These are phyloP conservation scores for Pandemis cinnamomeana DNA, from an alignment of 2,888 invertebrate genomes.

Conservation along the genomic window DNA sequence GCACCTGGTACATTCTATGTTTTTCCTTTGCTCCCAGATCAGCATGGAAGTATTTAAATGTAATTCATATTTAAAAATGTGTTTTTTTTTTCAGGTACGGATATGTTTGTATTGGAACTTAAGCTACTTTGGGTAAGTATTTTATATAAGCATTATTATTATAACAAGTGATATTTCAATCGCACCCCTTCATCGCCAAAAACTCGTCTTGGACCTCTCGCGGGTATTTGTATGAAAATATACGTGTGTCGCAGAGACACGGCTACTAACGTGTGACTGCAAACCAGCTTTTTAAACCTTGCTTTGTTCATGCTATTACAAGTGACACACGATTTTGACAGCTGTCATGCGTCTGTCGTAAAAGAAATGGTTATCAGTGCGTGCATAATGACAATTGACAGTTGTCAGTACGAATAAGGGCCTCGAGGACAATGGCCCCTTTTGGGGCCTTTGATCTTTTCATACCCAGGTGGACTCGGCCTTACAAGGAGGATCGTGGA, in stretches of 20 bases:
- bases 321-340: not conserved
- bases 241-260: too few species aligned
- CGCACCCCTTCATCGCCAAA: too few species aligned
- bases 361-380: conserved; percentile 11
- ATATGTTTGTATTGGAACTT: not conserved
- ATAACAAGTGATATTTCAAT: too few species aligned
- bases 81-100: not conserved
- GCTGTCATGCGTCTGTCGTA: not conserved
- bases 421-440: conserved; percentile 2
- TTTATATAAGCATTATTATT: not conserved
- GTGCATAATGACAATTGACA: conserved; percentile 57
- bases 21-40: too few species aligned
- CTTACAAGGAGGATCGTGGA: too few species aligned
- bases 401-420: conserved; percentile 48
- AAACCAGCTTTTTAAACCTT: too few species aligned
- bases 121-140: not conserved
- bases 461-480: not conserved
- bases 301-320: too few species aligned
- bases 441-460: not conserved
- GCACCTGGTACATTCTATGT: too few species aligned
- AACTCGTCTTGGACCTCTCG: too few species aligned
- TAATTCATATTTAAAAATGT: not conserved
- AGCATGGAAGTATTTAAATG: too few species aligned
- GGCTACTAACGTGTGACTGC: too few species aligned
- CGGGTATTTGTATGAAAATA: too few species aligned